These are phyloP conservation scores for Pangasius macronema DNA, from an alignment of 2,797 vertebrate species.

Conservation along the genomic window DNA sequence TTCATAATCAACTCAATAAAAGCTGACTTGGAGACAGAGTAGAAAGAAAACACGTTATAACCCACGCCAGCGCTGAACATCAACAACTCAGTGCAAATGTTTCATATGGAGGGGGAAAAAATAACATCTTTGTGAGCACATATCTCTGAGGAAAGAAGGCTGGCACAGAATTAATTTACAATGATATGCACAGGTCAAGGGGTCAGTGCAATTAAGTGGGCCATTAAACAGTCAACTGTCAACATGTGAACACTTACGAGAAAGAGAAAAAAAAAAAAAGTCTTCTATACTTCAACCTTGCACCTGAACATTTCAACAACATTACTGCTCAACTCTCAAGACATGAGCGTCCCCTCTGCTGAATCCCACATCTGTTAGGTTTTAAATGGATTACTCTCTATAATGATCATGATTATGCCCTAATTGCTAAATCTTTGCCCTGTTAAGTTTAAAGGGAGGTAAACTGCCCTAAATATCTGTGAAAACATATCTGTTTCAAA, in stretches of 20 bases:
- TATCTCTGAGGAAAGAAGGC: conserved; percentile 47
- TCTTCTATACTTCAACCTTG: conserved; percentile 70
- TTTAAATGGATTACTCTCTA: conserved; percentile 82
- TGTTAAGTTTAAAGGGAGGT: conserved; percentile 79
- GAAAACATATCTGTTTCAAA: conserved; percentile 79
- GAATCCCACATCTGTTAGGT: conserved; percentile 80
- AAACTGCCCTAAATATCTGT: conserved; percentile 78
- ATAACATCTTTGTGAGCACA: conserved; percentile 39
- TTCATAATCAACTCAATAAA: conserved; percentile 21
- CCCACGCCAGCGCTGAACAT: conserved; percentile 13
- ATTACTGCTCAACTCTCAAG: conserved; percentile 73
- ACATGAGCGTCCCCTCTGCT: conserved; percentile 66
- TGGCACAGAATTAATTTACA: conserved; percentile 71
- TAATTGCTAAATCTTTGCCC: conserved; percentile 83
- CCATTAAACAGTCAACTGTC: conserved; percentile 81
- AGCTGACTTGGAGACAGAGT: background rate
- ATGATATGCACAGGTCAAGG: conserved; percentile 66
- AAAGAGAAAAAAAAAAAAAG: conserved; percentile 55
- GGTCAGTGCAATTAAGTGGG: conserved; percentile 74
- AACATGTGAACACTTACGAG: conserved; percentile 74
- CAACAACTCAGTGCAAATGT: conserved; percentile 26
- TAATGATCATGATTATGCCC: conserved; percentile 81
- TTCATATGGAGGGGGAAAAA: conserved; percentile 3
- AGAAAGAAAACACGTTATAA: conserved; percentile 17
- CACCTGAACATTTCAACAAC: conserved; percentile 79